phyloP scores from a whole-genome alignment of 2,888 invertebrate species.

The Meteorus colon region DNA sequence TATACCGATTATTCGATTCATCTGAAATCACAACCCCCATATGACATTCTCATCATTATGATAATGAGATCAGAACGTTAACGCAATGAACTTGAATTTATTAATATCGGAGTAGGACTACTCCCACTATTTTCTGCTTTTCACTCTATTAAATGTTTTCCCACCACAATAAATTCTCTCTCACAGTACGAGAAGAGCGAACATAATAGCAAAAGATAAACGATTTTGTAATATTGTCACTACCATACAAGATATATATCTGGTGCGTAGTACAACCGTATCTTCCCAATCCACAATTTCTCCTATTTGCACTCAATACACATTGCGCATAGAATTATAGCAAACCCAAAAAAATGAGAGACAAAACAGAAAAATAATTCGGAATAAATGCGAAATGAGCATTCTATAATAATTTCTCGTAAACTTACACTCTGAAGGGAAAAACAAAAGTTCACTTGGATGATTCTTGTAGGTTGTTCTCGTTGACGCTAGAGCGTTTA shows the following conservation, averaged over 20 bases:
- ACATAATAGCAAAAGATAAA: background rate
- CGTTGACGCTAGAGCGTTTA: constrained; percentile 62
- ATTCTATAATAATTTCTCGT: background rate
- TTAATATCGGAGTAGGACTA: background rate
- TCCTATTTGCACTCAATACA: background rate
- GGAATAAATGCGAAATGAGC: background rate
- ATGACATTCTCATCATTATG: background rate
- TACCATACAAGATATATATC: too few relatives aligned
- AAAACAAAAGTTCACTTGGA: constrained; percentile 57
- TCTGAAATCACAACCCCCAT: background rate
- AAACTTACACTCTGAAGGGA: constrained; percentile 61
- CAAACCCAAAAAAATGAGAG: background rate
- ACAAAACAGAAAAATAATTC: background rate
- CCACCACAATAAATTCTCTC: background rate
- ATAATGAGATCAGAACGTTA: background rate
- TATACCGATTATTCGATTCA: background rate
- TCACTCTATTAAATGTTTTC: background rate
- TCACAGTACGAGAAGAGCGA: background rate
- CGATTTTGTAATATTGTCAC: too few relatives aligned
- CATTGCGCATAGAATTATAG: background rate
- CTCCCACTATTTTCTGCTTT: background rate
- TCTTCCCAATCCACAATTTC: background rate
- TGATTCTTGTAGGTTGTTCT: constrained; percentile 57
- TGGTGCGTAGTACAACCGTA: background rate
- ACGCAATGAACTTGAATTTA: background rate